Evolutionary conservation across 2,888 invertebrate species (phyloP).

Genomic region (Thera britannica): DNA sequence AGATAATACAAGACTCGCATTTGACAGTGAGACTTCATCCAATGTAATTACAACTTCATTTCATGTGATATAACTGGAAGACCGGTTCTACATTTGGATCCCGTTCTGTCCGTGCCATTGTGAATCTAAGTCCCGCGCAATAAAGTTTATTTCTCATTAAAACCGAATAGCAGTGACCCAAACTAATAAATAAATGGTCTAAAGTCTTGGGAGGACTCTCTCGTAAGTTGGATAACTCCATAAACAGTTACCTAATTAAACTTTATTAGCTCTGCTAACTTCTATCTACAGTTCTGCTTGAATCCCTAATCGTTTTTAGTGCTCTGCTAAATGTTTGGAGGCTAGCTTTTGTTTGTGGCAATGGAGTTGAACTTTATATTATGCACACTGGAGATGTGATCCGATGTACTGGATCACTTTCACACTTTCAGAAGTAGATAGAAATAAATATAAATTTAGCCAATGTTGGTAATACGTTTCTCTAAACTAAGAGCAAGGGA

Average conservation of each 20-base stretch:
- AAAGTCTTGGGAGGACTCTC: slow-evolving; percentile 20
- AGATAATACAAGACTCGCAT: neutral
- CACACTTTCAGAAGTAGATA: no score
- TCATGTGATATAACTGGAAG: neutral
- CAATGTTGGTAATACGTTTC: no score
- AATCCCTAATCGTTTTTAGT: slow-evolving; percentile 28
- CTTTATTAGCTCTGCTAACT: slow-evolving; percentile 27
- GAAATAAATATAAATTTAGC: no score
- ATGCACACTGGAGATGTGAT: neutral
- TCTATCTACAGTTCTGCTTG: slow-evolving; percentile 21
- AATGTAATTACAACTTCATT: neutral
- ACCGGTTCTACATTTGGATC: neutral
- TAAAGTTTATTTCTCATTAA: slow-evolving; percentile 1
- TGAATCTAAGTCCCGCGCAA: neutral
- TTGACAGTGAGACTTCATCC: neutral
- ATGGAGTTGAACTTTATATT: slow-evolving; percentile 5
- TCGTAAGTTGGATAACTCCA: slow-evolving; percentile 18
- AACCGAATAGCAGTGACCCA: slow-evolving; percentile 1
- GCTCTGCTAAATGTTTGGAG: slow-evolving; percentile 18
- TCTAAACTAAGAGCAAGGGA: no score
- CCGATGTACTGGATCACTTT: neutral
- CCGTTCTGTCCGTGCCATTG: neutral
- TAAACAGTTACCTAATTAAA: slow-evolving; percentile 30
- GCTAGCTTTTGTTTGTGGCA: slow-evolving; percentile 10
- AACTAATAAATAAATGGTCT: slow-evolving; percentile 18